These are phyloP conservation scores for Nautilus pompilius DNA, from an alignment of 1,140 invertebrate genomes.

Conservation along the genomic window DNA sequence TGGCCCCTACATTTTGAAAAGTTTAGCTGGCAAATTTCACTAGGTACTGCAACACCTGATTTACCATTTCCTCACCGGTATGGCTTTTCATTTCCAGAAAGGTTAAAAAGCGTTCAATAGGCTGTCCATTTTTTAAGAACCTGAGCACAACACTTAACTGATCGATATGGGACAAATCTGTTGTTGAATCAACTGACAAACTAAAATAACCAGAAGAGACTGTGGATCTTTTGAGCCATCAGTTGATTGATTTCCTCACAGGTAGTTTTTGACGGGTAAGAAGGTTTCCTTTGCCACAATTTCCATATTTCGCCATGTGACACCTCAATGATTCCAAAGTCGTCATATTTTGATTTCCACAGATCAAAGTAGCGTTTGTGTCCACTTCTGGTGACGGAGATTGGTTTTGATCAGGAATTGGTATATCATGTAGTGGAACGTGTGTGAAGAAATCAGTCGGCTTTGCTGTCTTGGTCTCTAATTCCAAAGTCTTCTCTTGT, in stretches of 20 bases:
- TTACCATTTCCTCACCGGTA: slow-evolving; percentile 2
- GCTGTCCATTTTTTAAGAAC: neutral
- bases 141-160: slow-evolving; percentile 2
- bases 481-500: slow-evolving; percentile 6
- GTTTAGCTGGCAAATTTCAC: slow-evolving; percentile 1
- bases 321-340: neutral
- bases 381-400: slow-evolving; percentile 57
- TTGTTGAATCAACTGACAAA: neutral
- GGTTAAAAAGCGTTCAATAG: slow-evolving; percentile 1
- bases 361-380: neutral
- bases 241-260: neutral
- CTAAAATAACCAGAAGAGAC: neutral
- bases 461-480: slow-evolving; percentile 1
- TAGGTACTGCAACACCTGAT: neutral
- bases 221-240: neutral
- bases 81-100: slow-evolving; percentile 1
- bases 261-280: too few species aligned
- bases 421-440: slow-evolving; percentile 68
- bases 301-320: slow-evolving; percentile 15
- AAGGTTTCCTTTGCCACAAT: slow-evolving; percentile 5
- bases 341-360: neutral
- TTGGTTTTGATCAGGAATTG: too few species aligned
- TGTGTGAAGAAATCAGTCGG: neutral
- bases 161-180: neutral
- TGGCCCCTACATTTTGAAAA: too few species aligned